phyloP scores from a whole-genome alignment of 2,888 invertebrate genomes.

The Hydraecia micacea region DNA sequence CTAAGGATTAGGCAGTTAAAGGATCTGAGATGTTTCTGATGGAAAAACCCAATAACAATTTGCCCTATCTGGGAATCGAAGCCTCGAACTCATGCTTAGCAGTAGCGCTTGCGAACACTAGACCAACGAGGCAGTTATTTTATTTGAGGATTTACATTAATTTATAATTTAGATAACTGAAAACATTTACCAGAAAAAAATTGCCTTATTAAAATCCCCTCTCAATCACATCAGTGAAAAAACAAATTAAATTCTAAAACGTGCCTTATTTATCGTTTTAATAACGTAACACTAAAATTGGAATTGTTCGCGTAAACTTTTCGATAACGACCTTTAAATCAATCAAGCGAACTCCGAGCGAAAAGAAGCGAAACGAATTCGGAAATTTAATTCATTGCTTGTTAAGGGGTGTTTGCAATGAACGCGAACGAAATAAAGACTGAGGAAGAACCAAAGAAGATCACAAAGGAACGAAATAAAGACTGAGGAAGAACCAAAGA shows the following conservation, averaged over 20 bases:
- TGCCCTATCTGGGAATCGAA: neutral
- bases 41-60: neutral
- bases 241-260: slow-evolving; percentile 59
- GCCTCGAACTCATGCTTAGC: neutral
- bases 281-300: slow-evolving; percentile 58
- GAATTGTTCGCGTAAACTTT: slow-evolving; percentile 64
- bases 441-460: neutral
- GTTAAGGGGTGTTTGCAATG: slow-evolving; percentile 38
- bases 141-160: neutral
- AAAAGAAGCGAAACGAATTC: slow-evolving; percentile 46
- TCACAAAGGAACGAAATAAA: too few relatives aligned
- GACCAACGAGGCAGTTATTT: neutral
- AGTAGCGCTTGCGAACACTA: neutral
- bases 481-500: neutral
- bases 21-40: too few relatives aligned
- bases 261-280: slow-evolving; percentile 57
- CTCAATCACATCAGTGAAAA: slow-evolving; percentile 27
- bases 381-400: slow-evolving; percentile 50
- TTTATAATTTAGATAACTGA: neutral
- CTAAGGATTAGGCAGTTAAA: neutral
- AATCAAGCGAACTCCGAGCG: slow-evolving; percentile 57
- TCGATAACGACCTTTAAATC: slow-evolving; percentile 66
- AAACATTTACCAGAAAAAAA: neutral
- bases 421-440: neutral
- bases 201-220: neutral